These are phyloP conservation scores for Umimayanthus kanabou DNA, from an alignment of 92 coral and sea anemone species.

Conservation along the genomic window DNA sequence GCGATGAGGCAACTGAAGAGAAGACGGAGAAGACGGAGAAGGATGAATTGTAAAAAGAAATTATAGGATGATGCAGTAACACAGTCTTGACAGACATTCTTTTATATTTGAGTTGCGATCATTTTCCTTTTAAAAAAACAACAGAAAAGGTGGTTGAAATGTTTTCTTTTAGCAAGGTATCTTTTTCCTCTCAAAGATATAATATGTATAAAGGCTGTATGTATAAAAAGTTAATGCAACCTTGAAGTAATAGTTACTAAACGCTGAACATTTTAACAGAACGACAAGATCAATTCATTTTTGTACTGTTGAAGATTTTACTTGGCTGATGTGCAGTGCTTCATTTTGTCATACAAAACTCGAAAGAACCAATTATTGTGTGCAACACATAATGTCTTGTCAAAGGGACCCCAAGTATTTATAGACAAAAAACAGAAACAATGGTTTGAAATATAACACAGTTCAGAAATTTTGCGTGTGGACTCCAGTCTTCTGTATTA, in stretches of 20 bases:
- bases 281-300: not conserved
- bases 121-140: not conserved
- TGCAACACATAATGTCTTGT: slow-evolving; percentile 17
- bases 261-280: slow-evolving; percentile 4
- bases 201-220: not conserved
- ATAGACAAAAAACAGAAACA: slow-evolving; percentile 1
- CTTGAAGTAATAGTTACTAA: slow-evolving; percentile 9
- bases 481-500: too few species aligned
- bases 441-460: slow-evolving; percentile 40
- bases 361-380: not conserved
- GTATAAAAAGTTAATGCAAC: not conserved
- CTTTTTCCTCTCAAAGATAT: not conserved
- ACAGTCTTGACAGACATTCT: slow-evolving; percentile 7
- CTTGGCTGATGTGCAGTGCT: slow-evolving; percentile 9
- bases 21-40: slow-evolving; percentile 44
- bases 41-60: slow-evolving; percentile 79
- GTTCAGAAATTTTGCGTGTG: not conserved
- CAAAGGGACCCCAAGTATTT: slow-evolving; percentile 28
- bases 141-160: not conserved
- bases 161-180: not conserved
- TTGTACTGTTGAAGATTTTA: slow-evolving; percentile 23
- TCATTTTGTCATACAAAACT: slow-evolving; percentile 29
- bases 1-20: slow-evolving; percentile 53
- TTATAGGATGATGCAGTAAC: not conserved
- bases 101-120: not conserved